A percentile compares a stretch with the other conserved stretches of the same genome.
Evolutionary conservation across 2,888 invertebrate species (phyloP).

Genomic region (Saturnia japonica): DNA sequence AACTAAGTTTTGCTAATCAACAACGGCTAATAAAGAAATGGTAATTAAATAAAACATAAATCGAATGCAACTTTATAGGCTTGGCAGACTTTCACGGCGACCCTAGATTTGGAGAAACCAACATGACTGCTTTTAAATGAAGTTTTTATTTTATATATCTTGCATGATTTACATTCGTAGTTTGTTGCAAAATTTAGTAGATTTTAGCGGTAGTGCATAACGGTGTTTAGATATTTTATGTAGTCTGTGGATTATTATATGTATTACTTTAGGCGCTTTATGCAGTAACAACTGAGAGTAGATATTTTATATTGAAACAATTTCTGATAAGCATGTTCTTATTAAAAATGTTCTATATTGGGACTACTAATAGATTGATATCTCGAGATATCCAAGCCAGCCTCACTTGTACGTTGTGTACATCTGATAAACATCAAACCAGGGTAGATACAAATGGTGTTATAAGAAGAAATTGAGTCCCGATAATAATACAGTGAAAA

Average conservation of each 20-base stretch:
- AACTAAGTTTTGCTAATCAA: background rate
- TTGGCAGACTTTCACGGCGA: background rate
- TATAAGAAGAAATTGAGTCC: background rate
- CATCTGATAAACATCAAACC: background rate
- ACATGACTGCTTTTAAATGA: background rate
- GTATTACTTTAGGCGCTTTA: constrained; percentile 2
- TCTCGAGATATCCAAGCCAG: background rate
- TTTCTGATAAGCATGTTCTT: background rate
- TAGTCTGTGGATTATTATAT: background rate
- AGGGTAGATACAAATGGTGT: background rate
- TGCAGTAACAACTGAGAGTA: background rate
- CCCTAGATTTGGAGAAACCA: background rate
- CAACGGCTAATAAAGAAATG: background rate
- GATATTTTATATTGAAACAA: background rate
- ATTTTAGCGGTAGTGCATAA: background rate
- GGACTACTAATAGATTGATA: background rate
- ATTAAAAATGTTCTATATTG: background rate
- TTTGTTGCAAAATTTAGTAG: background rate
- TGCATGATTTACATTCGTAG: constrained; percentile 6
- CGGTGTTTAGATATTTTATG: background rate
- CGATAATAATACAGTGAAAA: background rate
- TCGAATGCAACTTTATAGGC: background rate
- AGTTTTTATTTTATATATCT: background rate
- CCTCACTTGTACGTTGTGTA: background rate
- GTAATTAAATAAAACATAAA: background rate